Evolutionary conservation across 2,797 vertebrate genomes (phyloP).

Genomic region (Spondyliosoma cantharus): DNA sequence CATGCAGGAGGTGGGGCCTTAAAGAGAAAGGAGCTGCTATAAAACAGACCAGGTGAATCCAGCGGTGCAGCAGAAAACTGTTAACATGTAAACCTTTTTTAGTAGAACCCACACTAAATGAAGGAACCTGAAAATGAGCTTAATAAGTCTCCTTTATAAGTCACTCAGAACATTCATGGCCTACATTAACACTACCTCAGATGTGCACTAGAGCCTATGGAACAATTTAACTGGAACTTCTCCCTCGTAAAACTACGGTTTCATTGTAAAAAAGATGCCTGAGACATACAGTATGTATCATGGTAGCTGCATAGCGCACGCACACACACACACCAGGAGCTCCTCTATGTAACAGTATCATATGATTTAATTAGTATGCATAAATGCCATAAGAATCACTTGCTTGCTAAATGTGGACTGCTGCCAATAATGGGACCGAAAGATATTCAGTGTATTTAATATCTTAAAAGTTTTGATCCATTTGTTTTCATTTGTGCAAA

Average conservation of each 20-base stretch:
- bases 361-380: slow-evolving; percentile 10
- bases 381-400: slow-evolving; percentile 39
- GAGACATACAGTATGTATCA: slow-evolving; percentile 13
- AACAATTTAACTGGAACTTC: slow-evolving; percentile 22
- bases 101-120: no score
- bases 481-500: slow-evolving; percentile 27
- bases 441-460: slow-evolving; percentile 15
- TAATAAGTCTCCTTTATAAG: slow-evolving; percentile 4
- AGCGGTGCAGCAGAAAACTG: no score
- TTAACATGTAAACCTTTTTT: no score
- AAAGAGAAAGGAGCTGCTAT: no score
- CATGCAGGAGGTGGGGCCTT: no score
- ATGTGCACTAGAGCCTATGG: slow-evolving; percentile 62
- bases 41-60: no score
- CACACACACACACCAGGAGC: background rate
- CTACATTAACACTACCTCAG: slow-evolving; percentile 81
- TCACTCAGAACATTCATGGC: slow-evolving; percentile 55
- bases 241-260: slow-evolving; percentile 11
- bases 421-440: slow-evolving; percentile 46
- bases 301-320: background rate
- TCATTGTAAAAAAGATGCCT: slow-evolving; percentile 19
- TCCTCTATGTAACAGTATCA: slow-evolving; percentile 19
- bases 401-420: slow-evolving; percentile 50
- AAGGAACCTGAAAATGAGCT: no score
- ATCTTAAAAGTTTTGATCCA: slow-evolving; percentile 18